phyloP scores from a whole-genome alignment of 2,888 invertebrate species.

The Cephus pygmeus region DNA sequence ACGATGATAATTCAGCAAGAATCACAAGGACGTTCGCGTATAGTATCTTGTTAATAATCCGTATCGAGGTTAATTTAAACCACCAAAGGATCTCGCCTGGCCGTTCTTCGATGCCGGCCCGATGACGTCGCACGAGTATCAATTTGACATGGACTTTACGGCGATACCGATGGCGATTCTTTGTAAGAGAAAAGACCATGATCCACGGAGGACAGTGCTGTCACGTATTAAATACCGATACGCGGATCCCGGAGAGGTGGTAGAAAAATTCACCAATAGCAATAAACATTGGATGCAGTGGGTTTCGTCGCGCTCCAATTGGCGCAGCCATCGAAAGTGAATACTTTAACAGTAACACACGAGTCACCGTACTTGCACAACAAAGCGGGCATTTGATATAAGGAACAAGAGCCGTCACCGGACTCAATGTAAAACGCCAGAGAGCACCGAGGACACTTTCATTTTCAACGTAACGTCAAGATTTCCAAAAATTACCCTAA shows the following conservation, averaged over 20 bases:
- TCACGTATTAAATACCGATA: not conserved
- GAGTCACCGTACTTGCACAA: slow-evolving; percentile 32
- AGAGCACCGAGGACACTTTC: not conserved
- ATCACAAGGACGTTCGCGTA: not conserved
- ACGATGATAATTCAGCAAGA: not conserved
- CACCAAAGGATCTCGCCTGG: not conserved
- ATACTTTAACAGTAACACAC: slow-evolving; percentile 33
- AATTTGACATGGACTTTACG: not conserved
- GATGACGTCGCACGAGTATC: not conserved
- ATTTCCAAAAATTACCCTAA: not conserved
- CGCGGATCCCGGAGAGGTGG: not conserved
- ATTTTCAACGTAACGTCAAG: not conserved
- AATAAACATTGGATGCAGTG: slow-evolving; percentile 31
- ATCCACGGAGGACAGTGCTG: not conserved
- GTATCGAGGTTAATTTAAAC: not conserved
- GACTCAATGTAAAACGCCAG: not conserved
- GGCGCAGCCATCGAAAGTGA: slow-evolving; percentile 40
- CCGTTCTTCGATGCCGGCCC: not conserved
- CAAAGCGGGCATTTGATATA: not conserved
- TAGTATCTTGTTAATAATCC: not conserved
- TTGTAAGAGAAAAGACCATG: not conserved
- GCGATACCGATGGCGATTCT: not conserved
- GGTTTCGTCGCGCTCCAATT: slow-evolving; percentile 35
- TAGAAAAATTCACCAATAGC: slow-evolving; percentile 5
- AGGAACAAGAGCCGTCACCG: not conserved